Base-by-base conservation (phyloP, 2,888 invertebrate genomes). In the Epinotia nisella region DNA sequence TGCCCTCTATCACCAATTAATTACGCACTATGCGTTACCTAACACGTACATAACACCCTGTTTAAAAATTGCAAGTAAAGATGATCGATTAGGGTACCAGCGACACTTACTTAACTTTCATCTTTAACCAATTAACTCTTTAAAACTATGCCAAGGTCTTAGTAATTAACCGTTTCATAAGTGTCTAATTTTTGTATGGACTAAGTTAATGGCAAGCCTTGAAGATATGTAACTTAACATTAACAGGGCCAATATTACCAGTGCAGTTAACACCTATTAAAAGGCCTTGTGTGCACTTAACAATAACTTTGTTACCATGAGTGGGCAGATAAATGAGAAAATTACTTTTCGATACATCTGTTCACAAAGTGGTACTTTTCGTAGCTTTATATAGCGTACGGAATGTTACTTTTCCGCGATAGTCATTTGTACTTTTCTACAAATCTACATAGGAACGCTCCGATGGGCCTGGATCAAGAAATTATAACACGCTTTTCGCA, bases 121-220 rank as follows among this genome's bases (percentile, higher is more conserved):
- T 53, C 21, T 59, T 35, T 64, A 24, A 39, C 45, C 58, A 64
- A 58, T 65, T 60, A 29, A 21, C 66, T n/a, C 56, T 15, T 65
- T 39, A 21, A 39, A 59, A 60, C 65, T 41, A 41, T 66, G 71
- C 65, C 71, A 71, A 66, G 71, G 71, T 13, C 29, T 2, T 1
- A 51, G 13, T 49, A 64, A 70, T 70, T 71, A 66, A 24, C 59
- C 24, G 24, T 71, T 71, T 59, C 65, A 21, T 66, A 39, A 71
- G 59, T 29, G 24, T 59, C 58, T 67, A 67, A 67, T 67, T 67
- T 67, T 58, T 67, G 29, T 41, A 66, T 19, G 65, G 59, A 39
- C 58, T 29, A 66, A 56, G 56, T 58, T 58, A 56, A 71, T 39
- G 35, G 21, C 11, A 45, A 35, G 29, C 65, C 71, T 71, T 71